Percentiles rank a stretch among this genome's conserved stretches.
phyloP scores from a whole-genome alignment of 2,888 invertebrate genomes.

The Ommatoiulus sabulosus region DNA sequence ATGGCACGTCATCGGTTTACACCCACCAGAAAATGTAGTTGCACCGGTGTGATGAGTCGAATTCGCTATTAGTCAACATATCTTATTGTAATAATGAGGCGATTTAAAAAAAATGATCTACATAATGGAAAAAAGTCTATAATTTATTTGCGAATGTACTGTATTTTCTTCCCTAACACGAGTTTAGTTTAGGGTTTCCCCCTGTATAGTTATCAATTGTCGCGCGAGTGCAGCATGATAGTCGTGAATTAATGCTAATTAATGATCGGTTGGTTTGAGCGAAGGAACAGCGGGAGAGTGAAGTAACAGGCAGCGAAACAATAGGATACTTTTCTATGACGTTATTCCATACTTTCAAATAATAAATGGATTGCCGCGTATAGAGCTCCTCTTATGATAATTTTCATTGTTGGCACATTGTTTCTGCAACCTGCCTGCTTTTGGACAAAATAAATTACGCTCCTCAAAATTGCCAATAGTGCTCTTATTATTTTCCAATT shows the following conservation, averaged over 20 bases:
- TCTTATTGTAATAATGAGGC: no score
- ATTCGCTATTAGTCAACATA: no score
- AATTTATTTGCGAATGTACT: no score
- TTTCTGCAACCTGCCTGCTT: background rate
- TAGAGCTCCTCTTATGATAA: conserved; percentile 4
- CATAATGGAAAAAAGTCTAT: no score
- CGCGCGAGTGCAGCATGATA: conserved; percentile 33
- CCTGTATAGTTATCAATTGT: conserved; percentile 7
- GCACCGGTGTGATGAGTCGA: no score
- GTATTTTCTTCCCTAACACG: no score
- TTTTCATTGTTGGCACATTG: conserved; percentile 45
- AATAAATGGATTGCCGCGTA: conserved; percentile 26
- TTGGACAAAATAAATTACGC: background rate
- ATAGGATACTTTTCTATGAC: conserved; percentile 32
- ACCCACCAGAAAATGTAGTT: no score
- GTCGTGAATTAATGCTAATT: conserved; percentile 32
- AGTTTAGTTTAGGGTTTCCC: background rate
- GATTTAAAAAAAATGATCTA: no score
- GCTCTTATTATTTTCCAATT: background rate
- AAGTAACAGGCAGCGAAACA: conserved; percentile 28
- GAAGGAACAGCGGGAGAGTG: conserved; percentile 30
- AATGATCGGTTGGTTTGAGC: conserved; percentile 45
- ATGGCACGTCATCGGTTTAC: no score
- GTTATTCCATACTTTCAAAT: background rate
- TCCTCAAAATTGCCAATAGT: conserved; percentile 33